Evolutionary conservation across 1,140 invertebrate species (phyloP).

Genomic region (Odontomachus brunneus): DNA sequence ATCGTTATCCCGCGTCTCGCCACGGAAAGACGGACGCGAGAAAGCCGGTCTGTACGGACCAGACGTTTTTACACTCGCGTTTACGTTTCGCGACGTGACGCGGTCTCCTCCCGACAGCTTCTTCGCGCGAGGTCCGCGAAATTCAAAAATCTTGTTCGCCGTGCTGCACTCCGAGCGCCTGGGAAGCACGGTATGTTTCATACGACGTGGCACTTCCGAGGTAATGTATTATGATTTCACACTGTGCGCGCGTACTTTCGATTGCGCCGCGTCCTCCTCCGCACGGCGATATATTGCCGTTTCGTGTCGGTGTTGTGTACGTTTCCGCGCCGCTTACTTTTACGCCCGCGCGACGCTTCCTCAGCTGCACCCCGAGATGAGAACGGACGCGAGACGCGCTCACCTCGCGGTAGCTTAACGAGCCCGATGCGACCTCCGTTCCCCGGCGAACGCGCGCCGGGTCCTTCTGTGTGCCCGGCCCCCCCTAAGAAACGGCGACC

Average conservation of each 20-base stretch:
- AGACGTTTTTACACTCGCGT: no score
- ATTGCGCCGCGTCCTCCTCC: conserved; percentile 8
- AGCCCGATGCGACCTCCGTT: conserved; percentile 42
- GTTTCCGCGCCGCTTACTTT: conserved; percentile 24
- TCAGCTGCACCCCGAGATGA: neutral
- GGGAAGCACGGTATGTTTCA: conserved; percentile 26
- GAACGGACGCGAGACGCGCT: neutral
- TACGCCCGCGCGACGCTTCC: neutral
- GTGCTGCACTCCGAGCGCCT: conserved; percentile 12
- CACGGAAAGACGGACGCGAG: neutral
- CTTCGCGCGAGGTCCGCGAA: neutral
- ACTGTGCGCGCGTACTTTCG: conserved; percentile 25
- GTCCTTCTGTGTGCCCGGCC: conserved; percentile 51
- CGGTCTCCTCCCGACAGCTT: no score
- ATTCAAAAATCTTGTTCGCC: conserved; percentile 44
- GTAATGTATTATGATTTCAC: conserved; percentile 57
- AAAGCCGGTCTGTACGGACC: neutral
- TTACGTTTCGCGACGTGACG: no score
- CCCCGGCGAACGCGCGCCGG: neutral
- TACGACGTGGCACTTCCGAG: conserved; percentile 3
- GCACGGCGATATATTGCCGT: conserved; percentile 30
- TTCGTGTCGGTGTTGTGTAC: conserved; percentile 22
- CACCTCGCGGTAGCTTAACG: conserved; percentile 68
- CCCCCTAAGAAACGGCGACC: conserved; percentile 68
- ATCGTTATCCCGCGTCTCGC: neutral